Percentiles rank a stretch among this genome's conserved stretches.
phyloP scores from a whole-genome alignment of 1,140 invertebrate genomes.

The Penaeus japonicus region DNA sequence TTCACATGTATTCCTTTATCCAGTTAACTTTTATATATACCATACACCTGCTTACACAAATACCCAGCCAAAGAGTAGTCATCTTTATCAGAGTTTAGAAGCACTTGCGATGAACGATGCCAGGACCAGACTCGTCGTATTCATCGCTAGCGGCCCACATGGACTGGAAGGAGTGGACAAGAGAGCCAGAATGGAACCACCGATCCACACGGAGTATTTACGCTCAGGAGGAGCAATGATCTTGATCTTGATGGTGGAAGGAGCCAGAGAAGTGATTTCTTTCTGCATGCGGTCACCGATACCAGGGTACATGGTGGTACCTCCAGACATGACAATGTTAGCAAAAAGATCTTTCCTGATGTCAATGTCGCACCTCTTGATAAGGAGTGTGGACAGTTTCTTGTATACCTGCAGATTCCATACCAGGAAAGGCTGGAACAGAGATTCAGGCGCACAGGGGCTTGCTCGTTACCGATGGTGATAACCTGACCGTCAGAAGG shows the following conservation, averaged over 20 bases:
- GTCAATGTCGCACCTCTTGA: conserved; percentile 70
- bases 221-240: conserved; percentile 53
- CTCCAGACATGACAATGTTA: conserved; percentile 86
- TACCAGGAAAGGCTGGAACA: conserved; percentile 85
- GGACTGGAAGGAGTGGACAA: conserved; percentile 53
- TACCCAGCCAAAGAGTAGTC: neutral
- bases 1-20: neutral
- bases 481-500: conserved; percentile 90
- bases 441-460: conserved; percentile 84
- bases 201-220: conserved; percentile 53
- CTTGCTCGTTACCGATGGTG: conserved; percentile 93
- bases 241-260: conserved; percentile 78
- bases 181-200: conserved; percentile 47
- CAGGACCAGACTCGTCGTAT: conserved; percentile 48
- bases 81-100: conserved; percentile 67
- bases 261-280: conserved; percentile 87
- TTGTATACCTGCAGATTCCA: conserved; percentile 81
- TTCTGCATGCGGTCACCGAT: conserved; percentile 86
- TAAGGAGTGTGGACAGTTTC: conserved; percentile 78
- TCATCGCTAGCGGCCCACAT: conserved; percentile 50
- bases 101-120: conserved; percentile 69
- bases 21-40: neutral
- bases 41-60: neutral
- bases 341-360: conserved; percentile 65
- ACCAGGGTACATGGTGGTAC: conserved; percentile 83